These are phyloP conservation scores for Cinclus mexicanus DNA, from an alignment of 2,113 vertebrate species.

Conservation along the genomic window DNA sequence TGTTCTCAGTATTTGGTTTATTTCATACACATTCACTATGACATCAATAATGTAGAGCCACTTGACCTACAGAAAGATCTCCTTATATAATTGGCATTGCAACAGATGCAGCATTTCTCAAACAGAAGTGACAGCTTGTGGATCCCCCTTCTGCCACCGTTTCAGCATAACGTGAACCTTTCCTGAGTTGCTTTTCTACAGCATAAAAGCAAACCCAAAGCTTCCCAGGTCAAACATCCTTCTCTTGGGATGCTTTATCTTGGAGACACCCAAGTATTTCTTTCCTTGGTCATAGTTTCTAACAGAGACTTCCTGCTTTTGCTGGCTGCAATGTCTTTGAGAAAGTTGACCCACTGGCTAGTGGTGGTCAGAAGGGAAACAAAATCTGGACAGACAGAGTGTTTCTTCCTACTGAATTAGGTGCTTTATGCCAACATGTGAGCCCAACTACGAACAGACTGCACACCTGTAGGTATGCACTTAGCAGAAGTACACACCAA, in stretches of 20 bases:
- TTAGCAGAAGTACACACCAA: not conserved
- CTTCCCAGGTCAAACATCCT: not conserved
- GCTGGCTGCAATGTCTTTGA: not conserved
- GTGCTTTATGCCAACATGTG: not conserved
- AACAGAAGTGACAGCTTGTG: not conserved
- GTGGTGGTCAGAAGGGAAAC: not conserved
- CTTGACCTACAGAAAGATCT: not conserved
- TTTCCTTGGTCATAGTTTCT: not conserved
- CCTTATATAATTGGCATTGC: not conserved
- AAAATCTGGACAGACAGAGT: not conserved
- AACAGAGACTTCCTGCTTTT: not conserved
- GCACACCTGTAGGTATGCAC: not conserved
- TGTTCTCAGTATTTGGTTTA: not conserved
- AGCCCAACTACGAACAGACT: not conserved
- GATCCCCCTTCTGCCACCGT: not conserved
- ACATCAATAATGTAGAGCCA: not conserved
- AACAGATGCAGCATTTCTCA: not conserved
- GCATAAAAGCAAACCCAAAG: not conserved
- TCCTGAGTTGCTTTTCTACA: not conserved
- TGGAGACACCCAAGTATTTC: not conserved
- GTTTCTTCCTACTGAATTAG: not conserved
- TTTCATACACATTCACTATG: not conserved
- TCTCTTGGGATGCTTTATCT: not conserved
- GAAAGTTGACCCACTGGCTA: not conserved
- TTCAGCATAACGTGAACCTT: not conserved